phyloP scores from a whole-genome alignment of 2,113 vertebrate species.

The Eublepharis macularius region DNA sequence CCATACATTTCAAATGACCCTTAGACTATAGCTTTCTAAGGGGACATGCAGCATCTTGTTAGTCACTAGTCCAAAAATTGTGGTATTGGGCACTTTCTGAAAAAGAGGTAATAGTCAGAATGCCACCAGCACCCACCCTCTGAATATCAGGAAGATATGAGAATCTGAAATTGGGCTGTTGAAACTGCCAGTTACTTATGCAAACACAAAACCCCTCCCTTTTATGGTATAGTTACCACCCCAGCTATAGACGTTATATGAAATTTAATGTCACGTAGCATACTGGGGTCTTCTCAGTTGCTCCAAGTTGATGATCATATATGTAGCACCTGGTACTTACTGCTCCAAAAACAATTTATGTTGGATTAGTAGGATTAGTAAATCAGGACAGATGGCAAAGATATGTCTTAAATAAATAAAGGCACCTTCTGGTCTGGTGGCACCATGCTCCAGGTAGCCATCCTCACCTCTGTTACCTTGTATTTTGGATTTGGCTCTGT shows the following conservation, averaged over 20 bases:
- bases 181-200: not conserved
- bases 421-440: not conserved
- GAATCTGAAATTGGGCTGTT: not conserved
- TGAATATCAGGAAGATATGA: not conserved
- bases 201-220: too few relatives aligned
- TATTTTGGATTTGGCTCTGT: not conserved
- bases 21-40: not conserved
- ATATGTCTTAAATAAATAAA: too few relatives aligned
- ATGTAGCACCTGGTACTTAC: not conserved
- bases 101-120: not conserved
- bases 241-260: too few relatives aligned
- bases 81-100: too few relatives aligned
- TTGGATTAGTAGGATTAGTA: not conserved
- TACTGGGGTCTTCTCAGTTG: too few relatives aligned
- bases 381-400: not conserved
- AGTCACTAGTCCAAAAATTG: not conserved
- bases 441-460: not conserved
- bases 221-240: too few relatives aligned
- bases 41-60: not conserved
- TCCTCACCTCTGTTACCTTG: not conserved
- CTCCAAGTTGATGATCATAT: too few relatives aligned
- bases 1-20: not conserved
- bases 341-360: too few relatives aligned
- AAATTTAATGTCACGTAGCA: too few relatives aligned
- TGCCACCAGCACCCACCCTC: not conserved